Percentiles rank a stretch among this genome's conserved stretches.
phyloP scores from a whole-genome alignment of 2,113 vertebrate genomes.

The Lepisosteus osseus region DNA sequence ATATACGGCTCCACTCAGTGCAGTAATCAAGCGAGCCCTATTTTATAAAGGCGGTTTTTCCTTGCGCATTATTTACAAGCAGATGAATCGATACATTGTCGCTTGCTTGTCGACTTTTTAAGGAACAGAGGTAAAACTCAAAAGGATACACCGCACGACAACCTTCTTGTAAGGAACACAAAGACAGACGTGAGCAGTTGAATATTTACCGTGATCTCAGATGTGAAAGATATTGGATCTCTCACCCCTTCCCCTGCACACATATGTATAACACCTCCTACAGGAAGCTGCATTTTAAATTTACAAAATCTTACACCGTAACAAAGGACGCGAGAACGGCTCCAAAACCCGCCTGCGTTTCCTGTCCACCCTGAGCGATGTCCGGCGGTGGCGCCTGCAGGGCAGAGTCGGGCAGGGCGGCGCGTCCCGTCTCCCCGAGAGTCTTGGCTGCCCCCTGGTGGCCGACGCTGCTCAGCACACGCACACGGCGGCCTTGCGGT shows the following conservation, averaged over 20 bases:
- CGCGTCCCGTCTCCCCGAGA: neutral
- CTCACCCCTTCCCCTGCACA: too few species aligned
- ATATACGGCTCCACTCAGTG: conserved; percentile 38
- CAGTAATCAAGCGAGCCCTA: conserved; percentile 29
- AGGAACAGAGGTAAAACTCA: conserved; percentile 6
- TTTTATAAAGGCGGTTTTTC: conserved; percentile 29
- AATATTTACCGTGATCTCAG: neutral
- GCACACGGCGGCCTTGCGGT: conserved; percentile 69
- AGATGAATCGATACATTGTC: neutral
- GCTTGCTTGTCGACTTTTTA: neutral
- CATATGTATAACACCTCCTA: too few species aligned
- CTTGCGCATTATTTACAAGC: conserved; percentile 40
- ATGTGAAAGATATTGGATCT: neutral
- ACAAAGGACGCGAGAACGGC: neutral
- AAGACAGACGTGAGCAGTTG: neutral
- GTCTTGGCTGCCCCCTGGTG: too few species aligned
- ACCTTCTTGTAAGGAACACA: neutral
- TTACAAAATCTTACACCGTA: neutral
- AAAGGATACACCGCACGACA: conserved; percentile 11
- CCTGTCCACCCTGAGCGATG: neutral
- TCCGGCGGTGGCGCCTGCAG: neutral
- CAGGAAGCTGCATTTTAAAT: too few species aligned
- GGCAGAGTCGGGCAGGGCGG: neutral
- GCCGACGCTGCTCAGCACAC: conserved; percentile 58
- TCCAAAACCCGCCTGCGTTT: neutral